These are phyloP conservation scores for Pseudonaja textilis DNA, from an alignment of 2,113 vertebrate species.

Conservation along the genomic window DNA sequence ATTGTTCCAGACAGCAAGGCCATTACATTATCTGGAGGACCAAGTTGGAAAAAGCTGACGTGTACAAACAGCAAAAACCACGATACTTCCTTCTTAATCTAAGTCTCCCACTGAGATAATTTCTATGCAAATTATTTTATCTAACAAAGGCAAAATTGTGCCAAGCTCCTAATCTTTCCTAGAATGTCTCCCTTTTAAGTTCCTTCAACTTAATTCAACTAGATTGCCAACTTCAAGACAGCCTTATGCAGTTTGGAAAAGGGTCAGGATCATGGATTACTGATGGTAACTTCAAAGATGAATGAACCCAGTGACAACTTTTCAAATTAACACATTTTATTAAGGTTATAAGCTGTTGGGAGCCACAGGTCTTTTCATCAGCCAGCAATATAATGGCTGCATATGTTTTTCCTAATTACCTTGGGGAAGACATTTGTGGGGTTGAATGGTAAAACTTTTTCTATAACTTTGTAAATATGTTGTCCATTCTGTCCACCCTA, in stretches of 20 bases:
- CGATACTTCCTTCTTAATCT: background rate
- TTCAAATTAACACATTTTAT: background rate
- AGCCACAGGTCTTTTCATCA: background rate
- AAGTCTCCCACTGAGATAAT: background rate
- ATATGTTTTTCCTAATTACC: too few species aligned
- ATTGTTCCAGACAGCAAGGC: background rate
- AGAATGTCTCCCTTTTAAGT: background rate
- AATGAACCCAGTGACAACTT: background rate
- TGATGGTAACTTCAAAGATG: background rate
- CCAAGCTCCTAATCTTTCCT: background rate
- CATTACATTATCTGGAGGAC: background rate
- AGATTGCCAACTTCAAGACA: background rate
- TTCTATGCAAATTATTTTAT: background rate
- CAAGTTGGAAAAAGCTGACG: background rate
- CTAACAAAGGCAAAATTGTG: background rate
- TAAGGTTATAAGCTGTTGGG: background rate
- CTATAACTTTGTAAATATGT: background rate
- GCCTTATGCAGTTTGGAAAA: background rate
- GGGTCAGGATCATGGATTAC: rapidly evolving
- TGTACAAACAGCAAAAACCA: too few species aligned
- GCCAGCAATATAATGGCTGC: background rate
- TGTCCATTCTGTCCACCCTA: background rate
- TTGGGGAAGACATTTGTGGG: background rate
- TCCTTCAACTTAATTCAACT: background rate
- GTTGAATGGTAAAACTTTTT: background rate